Evolutionary conservation across 2,888 invertebrate species (phyloP), one percentile per base, ranked within the genome.

Genomic region (Calameuta filiformis): DNA sequence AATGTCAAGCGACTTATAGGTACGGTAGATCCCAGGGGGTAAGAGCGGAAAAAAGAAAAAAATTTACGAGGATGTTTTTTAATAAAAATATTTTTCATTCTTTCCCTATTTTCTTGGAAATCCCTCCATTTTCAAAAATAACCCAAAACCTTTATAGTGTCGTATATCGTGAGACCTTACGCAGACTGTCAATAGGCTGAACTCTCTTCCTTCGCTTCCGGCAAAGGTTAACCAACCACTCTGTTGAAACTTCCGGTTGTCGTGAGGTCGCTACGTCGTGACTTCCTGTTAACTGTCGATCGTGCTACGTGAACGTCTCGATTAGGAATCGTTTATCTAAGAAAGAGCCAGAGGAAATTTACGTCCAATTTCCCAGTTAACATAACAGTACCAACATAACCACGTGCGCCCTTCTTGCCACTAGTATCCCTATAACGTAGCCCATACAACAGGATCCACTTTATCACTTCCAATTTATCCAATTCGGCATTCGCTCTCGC

Each of bases 221-320:
- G 31, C 71, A 34, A 31, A 12, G 15, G 15, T 71, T 33, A 71
- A 31, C 31, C 9, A 9, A 23, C 71, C 33, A 33, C 33, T 71
- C 23, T 77, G 75, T 71, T 68, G 78, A 77, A 77, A 81, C 79
- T 84, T 84, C 84, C 84, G 83, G 79, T 81, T 56, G 56, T 81
- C 84, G 84, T 83, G 84, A 83, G 80, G 80, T 84, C 83, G 71
- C 56, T 71, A 31, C 71, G 31, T 31, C 71, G 71, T 84, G 84
- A 84, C 81, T 81, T 84, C 83, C 84, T 76, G 82, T 77, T 79
- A 75, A 79, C 77, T 71, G 71, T 71, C 71, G 71, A 71, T 31
- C 71, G 71, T 56, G 56, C 56, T 56, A 56, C 56, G 56, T 56
- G 56, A 56, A 56, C 23, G 56, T 56, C 56, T 56, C 56, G 56